These are phyloP conservation scores for Semibalanus balanoides DNA, from an alignment of 1,140 invertebrate genomes.

Conservation along the genomic window DNA sequence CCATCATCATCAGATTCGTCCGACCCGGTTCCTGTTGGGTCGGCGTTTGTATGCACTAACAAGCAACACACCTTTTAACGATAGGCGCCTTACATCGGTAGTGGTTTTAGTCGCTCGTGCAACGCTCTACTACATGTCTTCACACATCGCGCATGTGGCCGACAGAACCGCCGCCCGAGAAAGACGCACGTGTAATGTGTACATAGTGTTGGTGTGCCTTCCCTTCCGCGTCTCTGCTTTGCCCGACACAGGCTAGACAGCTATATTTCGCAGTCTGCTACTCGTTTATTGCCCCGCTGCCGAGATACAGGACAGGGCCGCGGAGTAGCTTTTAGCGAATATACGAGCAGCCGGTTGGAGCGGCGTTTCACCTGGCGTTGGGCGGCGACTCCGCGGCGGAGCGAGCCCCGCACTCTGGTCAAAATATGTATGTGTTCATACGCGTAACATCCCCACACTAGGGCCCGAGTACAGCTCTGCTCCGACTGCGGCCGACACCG, in stretches of 20 bases:
- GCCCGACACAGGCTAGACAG: too few species aligned
- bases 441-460: not conserved
- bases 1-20: not conserved
- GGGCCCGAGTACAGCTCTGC: too few species aligned
- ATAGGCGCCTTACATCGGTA: conserved; percentile 12
- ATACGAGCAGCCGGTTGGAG: not conserved
- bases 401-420: too few species aligned
- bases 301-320: not conserved
- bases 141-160: too few species aligned
- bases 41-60: conserved; percentile 9
- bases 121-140: too few species aligned
- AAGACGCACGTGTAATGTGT: too few species aligned
- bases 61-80: conserved; percentile 12
- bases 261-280: not conserved
- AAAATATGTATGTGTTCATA: not conserved
- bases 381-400: too few species aligned
- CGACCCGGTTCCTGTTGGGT: not conserved
- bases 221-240: too few species aligned
- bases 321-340: not conserved
- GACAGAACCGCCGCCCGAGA: too few species aligned
- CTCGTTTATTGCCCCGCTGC: not conserved
- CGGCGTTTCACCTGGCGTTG: not conserved
- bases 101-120: too few species aligned
- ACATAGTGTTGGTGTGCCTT: too few species aligned
- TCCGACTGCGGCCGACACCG: too few species aligned